A percentile compares a stretch with the other conserved stretches of the same genome.
Conservation (phyloP, 92 coral and sea anemone genomes). For the Isaurus tuberculatus region DNA sequence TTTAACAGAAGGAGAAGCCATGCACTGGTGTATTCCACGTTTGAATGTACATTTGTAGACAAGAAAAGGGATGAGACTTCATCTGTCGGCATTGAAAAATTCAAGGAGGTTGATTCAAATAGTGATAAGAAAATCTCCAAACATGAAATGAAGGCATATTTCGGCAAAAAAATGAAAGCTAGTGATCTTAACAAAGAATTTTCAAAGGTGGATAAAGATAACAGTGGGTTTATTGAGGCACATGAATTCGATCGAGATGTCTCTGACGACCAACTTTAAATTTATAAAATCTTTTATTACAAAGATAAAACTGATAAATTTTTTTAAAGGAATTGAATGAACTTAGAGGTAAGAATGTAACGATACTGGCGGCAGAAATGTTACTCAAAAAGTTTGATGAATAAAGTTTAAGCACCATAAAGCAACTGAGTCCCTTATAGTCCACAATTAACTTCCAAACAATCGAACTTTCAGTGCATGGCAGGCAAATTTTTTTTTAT, state of each 20-base stretch:
- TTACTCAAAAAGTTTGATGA: too few species aligned
- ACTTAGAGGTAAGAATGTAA: too few species aligned
- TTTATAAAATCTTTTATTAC: too few species aligned
- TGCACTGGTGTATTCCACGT: background rate
- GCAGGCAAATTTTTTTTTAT: too few species aligned
- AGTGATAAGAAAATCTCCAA: constrained; percentile 28
- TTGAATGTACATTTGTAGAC: background rate
- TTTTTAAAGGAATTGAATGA: too few species aligned
- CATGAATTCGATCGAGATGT: constrained; percentile 15
- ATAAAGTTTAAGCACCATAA: too few species aligned
- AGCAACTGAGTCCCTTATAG: too few species aligned
- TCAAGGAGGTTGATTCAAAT: constrained; percentile 13
- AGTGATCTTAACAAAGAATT: background rate
- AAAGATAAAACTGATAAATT: too few species aligned
- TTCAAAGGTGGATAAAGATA: constrained; percentile 20
- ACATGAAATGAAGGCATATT: constrained; percentile 27
- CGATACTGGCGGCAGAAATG: too few species aligned
- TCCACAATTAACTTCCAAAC: too few species aligned
- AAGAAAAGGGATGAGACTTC: background rate
- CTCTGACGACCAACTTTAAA: background rate
- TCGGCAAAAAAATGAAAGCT: constrained; percentile 11
- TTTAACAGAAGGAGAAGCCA: background rate
- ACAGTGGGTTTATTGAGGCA: constrained; percentile 42
- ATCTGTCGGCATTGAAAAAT: background rate
- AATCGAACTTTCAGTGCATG: too few species aligned